Base-by-base conservation (phyloP, 2,113 vertebrate genomes). In the Ictalurus furcatus region DNA sequence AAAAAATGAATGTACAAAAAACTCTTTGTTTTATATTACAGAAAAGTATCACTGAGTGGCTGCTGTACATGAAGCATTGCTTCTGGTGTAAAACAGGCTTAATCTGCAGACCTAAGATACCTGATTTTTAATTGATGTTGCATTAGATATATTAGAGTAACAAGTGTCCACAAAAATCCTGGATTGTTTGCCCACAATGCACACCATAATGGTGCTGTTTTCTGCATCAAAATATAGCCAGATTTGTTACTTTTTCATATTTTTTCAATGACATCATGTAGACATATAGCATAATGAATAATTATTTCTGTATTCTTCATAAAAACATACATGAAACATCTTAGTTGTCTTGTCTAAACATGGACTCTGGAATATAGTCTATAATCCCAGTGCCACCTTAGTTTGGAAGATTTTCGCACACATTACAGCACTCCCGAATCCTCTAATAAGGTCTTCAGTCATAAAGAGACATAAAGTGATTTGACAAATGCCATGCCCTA, bases 401-500 rank as follows among this genome's bases (percentile, higher is more conserved):
- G 69, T 37, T 21, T 19, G 69, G 71, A 73, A 37, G 17, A 37
- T 37, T 4, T 34, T 21, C 9, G 4, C 71, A 73, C 30, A 44
- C 7, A 40, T 34, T 71, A 71, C 14, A 71, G 67, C n/a, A 34
- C 67, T 71, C 30, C 67, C 30, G 1, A 73, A 37, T 73, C 30
- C 25, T 76, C 19, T 76, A 76, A 76, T 44, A 76, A 4, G 11
- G 73, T 44, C 19, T 40, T 44, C 73, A 23, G 37, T 76, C 73
- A 44, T 40, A 76, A 71, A 76, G 8, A 44, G 37, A 44, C 37
- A 44, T 76, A 44, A 76, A 76, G 9, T 44, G 73, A 21, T 25
- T 44, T 76, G 73, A 76, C 73, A 44, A 37, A 76, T 76, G 73
- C 44, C 73, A 76, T 76, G 73, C 73, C 37, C 37, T 76, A 44